These are phyloP conservation scores for Drosophila kepulauana DNA, from an alignment of 1,140 invertebrate genomes.

Conservation along the genomic window DNA sequence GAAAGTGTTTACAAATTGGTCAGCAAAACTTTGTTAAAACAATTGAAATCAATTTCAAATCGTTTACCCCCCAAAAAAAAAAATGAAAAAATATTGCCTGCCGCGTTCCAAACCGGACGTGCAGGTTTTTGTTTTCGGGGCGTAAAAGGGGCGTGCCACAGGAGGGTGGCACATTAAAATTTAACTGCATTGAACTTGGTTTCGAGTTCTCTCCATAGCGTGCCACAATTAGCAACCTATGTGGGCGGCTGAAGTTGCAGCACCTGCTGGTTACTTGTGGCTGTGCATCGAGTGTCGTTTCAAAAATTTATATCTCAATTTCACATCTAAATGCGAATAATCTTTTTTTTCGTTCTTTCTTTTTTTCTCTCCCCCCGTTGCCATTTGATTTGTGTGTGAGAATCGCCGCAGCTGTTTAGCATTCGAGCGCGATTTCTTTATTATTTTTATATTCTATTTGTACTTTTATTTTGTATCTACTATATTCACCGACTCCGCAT, in stretches of 20 bases:
- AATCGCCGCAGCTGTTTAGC: slow-evolving; percentile 76
- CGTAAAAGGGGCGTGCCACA: background rate
- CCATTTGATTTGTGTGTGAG: slow-evolving; percentile 82
- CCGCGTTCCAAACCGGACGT: slow-evolving; percentile 39
- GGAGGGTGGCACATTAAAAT: slow-evolving; percentile 25
- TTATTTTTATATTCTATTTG: slow-evolving; percentile 41
- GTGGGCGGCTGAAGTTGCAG: background rate
- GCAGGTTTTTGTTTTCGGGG: slow-evolving; percentile 23
- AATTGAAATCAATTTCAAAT: slow-evolving; percentile 56
- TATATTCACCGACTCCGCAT: background rate
- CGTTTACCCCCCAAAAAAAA: slow-evolving; percentile 11
- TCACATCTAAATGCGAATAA: slow-evolving; percentile 84
- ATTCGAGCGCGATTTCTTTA: slow-evolving; percentile 63
- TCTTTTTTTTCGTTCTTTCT: slow-evolving; percentile 58
- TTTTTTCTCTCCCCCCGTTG: slow-evolving; percentile 21
- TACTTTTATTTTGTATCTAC: slow-evolving; percentile 36
- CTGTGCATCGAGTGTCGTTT: slow-evolving; percentile 65
- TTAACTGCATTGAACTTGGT: slow-evolving; percentile 48
- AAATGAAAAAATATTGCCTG: slow-evolving; percentile 1
- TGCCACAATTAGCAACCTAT: slow-evolving; percentile 26
- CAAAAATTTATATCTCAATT: slow-evolving; percentile 84
- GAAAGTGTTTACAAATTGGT: slow-evolving; percentile 74
- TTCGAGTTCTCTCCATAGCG: slow-evolving; percentile 19
- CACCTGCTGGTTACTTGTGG: slow-evolving; percentile 1
- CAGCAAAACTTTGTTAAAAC: slow-evolving; percentile 55